Evolutionary conservation across 2,113 vertebrate genomes (phyloP).

Genomic region (Synchiropus splendidus): DNA sequence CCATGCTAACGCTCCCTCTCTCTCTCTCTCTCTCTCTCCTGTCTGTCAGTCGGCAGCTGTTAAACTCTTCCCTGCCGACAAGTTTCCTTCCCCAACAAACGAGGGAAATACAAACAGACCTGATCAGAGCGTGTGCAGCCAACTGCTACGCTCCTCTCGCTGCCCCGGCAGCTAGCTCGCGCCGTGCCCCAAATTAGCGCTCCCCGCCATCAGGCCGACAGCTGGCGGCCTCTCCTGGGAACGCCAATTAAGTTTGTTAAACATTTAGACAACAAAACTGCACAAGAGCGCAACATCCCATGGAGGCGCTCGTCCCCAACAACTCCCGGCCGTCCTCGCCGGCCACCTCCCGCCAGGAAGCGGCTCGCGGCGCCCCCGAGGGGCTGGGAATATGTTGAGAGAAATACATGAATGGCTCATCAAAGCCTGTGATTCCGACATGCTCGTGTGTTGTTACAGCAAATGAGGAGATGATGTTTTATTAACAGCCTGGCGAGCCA

Average conservation of each 20-base stretch:
- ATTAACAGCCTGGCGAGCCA: slow-evolving; percentile 39
- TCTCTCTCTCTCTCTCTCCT: slow-evolving; percentile 15
- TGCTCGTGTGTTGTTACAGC: slow-evolving; percentile 59
- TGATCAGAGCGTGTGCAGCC: slow-evolving; percentile 39
- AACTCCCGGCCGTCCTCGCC: slow-evolving; percentile 53
- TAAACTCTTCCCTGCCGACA: slow-evolving; percentile 31
- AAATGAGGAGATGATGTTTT: slow-evolving; percentile 58
- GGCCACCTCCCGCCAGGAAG: slow-evolving; percentile 56
- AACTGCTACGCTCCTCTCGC: slow-evolving; percentile 41
- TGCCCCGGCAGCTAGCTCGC: slow-evolving; percentile 53
- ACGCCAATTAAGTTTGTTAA: slow-evolving; percentile 79
- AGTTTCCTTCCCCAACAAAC: slow-evolving; percentile 51
- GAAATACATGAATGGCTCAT: slow-evolving; percentile 66
- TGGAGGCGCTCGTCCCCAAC: slow-evolving; percentile 46
- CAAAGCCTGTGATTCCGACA: slow-evolving; percentile 66
- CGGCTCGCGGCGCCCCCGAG: slow-evolving; percentile 46
- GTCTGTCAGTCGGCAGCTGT: slow-evolving; percentile 52
- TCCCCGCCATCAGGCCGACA: slow-evolving; percentile 70
- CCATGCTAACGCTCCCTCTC: too few relatives aligned
- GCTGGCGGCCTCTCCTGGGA: slow-evolving; percentile 67
- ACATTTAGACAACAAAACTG: slow-evolving; percentile 79
- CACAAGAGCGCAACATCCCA: slow-evolving; percentile 64
- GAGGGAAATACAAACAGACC: slow-evolving; percentile 59
- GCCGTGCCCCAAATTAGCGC: slow-evolving; percentile 67
- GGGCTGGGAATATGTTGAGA: slow-evolving; percentile 52